phyloP scores from a whole-genome alignment of 2,113 vertebrate species.

The Lichenostomus cassidix region DNA sequence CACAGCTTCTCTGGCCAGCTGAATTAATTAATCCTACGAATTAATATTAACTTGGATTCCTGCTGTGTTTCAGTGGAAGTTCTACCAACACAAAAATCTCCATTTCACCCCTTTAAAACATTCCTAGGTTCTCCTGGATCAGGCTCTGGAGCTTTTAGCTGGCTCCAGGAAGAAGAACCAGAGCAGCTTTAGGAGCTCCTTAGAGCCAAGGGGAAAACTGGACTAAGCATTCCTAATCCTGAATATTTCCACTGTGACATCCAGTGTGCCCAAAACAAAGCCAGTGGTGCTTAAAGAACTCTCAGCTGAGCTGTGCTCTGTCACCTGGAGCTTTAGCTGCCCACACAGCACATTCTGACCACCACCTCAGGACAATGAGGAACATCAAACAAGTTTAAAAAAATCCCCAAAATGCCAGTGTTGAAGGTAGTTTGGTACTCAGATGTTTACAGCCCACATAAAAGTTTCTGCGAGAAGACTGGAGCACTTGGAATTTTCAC shows the following conservation, averaged over 20 bases:
- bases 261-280: neutral
- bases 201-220: constrained; percentile 3
- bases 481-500: too few species aligned
- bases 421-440: fast-evolving
- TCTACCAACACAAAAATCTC: constrained; percentile 33
- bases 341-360: neutral
- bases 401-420: neutral
- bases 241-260: neutral
- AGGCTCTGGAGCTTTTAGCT: neutral
- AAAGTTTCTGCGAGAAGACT: neutral
- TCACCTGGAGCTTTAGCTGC: neutral
- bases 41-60: constrained; percentile 57
- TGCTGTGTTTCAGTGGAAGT: constrained; percentile 31
- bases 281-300: neutral
- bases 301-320: neutral
- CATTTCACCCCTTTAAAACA: neutral
- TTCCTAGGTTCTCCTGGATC: neutral
- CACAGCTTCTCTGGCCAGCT: neutral
- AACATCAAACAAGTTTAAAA: neutral
- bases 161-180: neutral
- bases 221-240: constrained; percentile 9
- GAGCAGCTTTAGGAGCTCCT: neutral
- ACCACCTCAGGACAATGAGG: neutral
- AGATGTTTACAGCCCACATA: neutral
- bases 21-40: neutral